Base-by-base conservation (phyloP, 2,888 invertebrate species). In the Ornithoptera priamus region DNA sequence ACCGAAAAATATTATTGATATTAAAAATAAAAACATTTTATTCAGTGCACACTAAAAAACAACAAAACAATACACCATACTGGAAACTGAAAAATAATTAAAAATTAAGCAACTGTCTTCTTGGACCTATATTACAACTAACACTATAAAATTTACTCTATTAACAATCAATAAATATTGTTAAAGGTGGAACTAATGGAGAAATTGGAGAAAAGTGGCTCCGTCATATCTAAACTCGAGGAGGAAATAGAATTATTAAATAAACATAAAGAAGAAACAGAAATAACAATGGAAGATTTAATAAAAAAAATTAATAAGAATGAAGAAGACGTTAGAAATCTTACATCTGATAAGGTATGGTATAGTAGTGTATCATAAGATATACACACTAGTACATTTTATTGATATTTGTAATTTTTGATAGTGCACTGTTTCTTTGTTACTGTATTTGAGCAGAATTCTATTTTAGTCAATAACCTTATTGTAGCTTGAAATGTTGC, bases 111-210 rank as follows among this genome's bases (percentile, higher is more conserved):
- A 15, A 10, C 10, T 46, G 2, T 46, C 15, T 12, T 1, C 2
- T 15, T 1, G 46, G 15, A 46, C 12, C 30, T 30, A 4, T 30
- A 5, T 30, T 5, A 30, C 5, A 30, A 30, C 12, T 42, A 42
- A 1, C 12, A 1, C 12, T 42, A 10, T 18, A 53, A 53, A 50
- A 50, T 17, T 17, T 17, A 50, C 50, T 50, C 5, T 0, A 17
- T 53, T 53, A n/a, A 53, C 18, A 5, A 5, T n/a, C 53, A 12
- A 18, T 58, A 58, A 12, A 22, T 60, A 6, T 66, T 53, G 24
- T 84, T 86, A 72, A 73, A 92, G 86, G 80, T 86, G 20, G 93
- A 93, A 80, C 81, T 93, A 50, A 82, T 87, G 74, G 84, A 91
- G 70, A 92, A 92, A 81, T 78, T 93, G 76, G 86, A 90, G 74